Evolutionary conservation across 2,113 vertebrate genomes (phyloP).

Genomic region (Malurus elegans): DNA sequence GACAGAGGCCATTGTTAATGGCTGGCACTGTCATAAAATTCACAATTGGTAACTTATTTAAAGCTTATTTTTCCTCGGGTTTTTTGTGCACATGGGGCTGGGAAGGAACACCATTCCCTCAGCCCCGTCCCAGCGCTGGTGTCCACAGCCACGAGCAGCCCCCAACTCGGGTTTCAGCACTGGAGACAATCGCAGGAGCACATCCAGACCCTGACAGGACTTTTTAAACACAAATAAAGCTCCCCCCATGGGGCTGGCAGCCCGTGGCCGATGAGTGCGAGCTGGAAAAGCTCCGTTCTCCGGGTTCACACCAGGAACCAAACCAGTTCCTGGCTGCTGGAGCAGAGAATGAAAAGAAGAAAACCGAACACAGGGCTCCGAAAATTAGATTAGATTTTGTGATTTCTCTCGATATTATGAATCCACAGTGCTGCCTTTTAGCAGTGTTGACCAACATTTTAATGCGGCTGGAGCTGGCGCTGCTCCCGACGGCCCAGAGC

Average conservation of each 20-base stretch:
- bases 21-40: constrained; percentile 5
- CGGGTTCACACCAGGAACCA: neutral
- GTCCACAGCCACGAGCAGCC: neutral
- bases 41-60: neutral
- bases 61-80: neutral
- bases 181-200: neutral
- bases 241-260: neutral
- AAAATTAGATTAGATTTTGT: neutral
- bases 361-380: rapidly evolving
- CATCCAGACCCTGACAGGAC: neutral
- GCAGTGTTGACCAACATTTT: neutral
- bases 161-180: neutral
- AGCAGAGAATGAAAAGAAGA: neutral
- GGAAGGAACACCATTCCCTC: neutral
- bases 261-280: neutral
- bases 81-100: neutral
- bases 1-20: constrained; percentile 25
- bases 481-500: rapidly evolving
- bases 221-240: neutral
- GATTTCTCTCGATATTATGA: neutral
- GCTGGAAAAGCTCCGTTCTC: neutral
- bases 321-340: constrained; percentile 38
- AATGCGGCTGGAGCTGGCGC: neutral
- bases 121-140: neutral
- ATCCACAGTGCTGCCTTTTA: neutral